phyloP scores from a whole-genome alignment of 35 echinoderm and acorn worm genomes.

The Nesometra sesokonis region DNA sequence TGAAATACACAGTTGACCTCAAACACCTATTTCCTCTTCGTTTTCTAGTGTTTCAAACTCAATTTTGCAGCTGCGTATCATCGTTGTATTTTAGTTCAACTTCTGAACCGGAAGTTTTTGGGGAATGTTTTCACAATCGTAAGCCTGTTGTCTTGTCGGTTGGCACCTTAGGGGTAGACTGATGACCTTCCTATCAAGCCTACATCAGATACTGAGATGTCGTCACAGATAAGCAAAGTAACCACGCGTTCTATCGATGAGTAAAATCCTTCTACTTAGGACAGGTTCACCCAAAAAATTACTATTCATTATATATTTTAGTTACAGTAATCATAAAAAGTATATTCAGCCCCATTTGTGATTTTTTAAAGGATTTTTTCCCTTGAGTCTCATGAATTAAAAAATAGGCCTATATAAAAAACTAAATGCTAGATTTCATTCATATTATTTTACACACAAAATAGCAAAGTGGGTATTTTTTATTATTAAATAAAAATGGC shows the following conservation, averaged over 20 bases:
- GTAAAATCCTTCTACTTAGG: background rate
- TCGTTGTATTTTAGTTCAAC: background rate
- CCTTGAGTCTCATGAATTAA: no score
- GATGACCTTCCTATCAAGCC: background rate
- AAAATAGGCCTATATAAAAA: no score
- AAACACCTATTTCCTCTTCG: background rate
- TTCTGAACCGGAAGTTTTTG: background rate
- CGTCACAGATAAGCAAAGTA: background rate
- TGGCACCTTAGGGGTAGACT: background rate
- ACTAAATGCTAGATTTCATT: no score
- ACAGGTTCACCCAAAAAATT: background rate
- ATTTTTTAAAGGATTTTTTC: no score
- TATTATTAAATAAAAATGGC: no score
- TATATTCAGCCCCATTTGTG: no score
- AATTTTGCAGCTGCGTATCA: background rate
- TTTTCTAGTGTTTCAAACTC: background rate
- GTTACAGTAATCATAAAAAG: no score
- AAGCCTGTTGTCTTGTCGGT: background rate
- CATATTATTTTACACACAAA: no score
- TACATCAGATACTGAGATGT: background rate
- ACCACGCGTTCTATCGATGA: background rate
- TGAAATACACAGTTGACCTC: no score
- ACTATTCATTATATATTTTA: no score
- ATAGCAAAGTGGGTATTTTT: no score
- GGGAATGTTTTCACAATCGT: background rate